Base-by-base conservation (phyloP, 2,888 invertebrate genomes). In the Xylota segnis region DNA sequence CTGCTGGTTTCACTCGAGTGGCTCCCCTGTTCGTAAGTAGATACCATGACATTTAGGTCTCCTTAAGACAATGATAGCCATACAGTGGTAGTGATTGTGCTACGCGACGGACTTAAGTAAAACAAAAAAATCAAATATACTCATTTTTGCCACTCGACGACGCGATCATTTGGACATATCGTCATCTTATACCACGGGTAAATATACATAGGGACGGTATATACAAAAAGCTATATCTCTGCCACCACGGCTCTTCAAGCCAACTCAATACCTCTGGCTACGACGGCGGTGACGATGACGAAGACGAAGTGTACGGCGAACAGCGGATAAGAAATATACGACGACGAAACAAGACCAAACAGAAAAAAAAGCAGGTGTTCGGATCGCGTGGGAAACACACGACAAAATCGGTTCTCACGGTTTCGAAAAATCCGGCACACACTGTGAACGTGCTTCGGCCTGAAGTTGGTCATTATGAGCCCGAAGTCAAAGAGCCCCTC, bases 301-400 rank as follows among this genome's bases (percentile, higher is more conserved):
- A 86, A 77, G 61, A 75, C 70, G 61, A 72, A 66, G 82, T 45
- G 37, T 43, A 52, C 27, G 47, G 27, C 59, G 47, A 76, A 72
- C 14, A 78, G 37, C 58, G 66, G 54, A 79, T 66, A 78, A 70
- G 70, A 87, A 70, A 65, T 47, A 66, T 58, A 87, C 59, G 59
- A 37, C 37, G 37, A 37, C 37, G 10, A 77, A 56, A 40, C 37
- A 72, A 78, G 45, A 72, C 29, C 37, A 75, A 71, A 54, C 59
- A 72, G 40, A 66, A 77, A 87, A 84, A 88, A 88, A 88, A 88
- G 92, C 92, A 92, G 92, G 92, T 92, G 92, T 92, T 91, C 92
- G 90, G 91, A 90, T 92, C 92, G 92, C 92, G 92, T 92, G 92
- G 92, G 92, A 92, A 92, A 92, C 92, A 92, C 92, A 92, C 92